A percentile compares a stretch with the other conserved stretches of the same genome.
Conservation (phyloP, 2,797 vertebrate species). For the Danio aesculapii region DNA sequence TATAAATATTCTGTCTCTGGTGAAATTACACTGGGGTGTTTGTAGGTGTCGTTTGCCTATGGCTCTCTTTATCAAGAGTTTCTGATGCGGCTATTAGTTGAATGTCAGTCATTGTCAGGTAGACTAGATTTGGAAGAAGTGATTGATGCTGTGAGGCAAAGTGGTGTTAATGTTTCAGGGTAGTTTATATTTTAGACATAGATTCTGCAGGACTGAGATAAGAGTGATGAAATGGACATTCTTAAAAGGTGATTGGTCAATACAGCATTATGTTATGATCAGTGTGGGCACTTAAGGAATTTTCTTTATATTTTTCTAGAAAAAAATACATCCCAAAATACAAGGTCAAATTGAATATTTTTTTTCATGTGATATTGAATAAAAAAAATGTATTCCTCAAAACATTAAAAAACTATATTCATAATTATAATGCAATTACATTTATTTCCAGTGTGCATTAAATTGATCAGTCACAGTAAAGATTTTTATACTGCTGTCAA, state of each 20-base stretch:
- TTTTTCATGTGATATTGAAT: neutral
- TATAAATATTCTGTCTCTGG: conserved; percentile 42
- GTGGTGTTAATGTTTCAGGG: neutral
- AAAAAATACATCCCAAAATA: neutral
- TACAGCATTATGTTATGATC: no score
- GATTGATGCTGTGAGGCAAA: neutral
- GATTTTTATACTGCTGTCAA: no score
- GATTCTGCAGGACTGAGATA: no score
- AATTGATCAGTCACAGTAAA: no score
- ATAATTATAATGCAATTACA: neutral
- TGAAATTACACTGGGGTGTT: conserved; percentile 25
- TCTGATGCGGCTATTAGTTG: neutral
- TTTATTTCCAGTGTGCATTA: no score
- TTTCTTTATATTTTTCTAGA: no score
- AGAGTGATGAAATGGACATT: no score
- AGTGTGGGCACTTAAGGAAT: no score
- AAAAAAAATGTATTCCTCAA: no score
- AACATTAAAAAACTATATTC: no score
- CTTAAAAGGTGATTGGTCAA: no score
- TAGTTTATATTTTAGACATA: no score
- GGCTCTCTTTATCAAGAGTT: neutral
- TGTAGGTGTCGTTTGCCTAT: neutral
- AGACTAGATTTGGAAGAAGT: conserved; percentile 3
- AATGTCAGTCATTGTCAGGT: conserved; percentile 10
- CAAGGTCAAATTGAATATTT: neutral